Base-by-base conservation (phyloP, 2,113 vertebrate genomes). In the Pterocles orientalis region DNA sequence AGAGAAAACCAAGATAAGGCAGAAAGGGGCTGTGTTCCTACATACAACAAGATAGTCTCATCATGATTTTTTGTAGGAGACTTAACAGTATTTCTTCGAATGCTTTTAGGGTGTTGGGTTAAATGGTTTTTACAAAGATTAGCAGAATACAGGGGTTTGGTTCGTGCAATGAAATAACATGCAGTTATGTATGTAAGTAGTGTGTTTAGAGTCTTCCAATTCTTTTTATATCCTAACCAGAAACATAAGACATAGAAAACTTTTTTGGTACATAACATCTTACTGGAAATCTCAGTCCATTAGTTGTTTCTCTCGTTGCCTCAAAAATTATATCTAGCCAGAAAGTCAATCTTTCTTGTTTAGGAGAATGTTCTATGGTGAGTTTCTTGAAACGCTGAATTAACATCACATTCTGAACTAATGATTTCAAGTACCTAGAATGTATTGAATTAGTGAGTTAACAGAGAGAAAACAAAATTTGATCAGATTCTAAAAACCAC, bases 241-340 rank as follows among this genome's bases (percentile, higher is more conserved):
- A 95, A 97, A 94, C 62, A 73, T 34, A 84, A 94, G 65, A 93
- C 58, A 86, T 26, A 86, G 1, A 94, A 69, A 86, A 91, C 53
- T 88, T 83, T 50, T 83, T 88, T 82, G 75, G 78, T 39, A 70
- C 51, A 82, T 34, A 76, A 53, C 66, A 86, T 94, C 97, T 97
- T 99, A 99, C 99, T 53, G 99, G 99, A 98, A 99, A 99, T 86
- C 99, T 98, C 88, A 99, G 98, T 82, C 99, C 98, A 57, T 98
- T 98, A 71, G 98, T 98, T 90, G 98, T 98, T 86, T 98, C 95
- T 78, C 98, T 98, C 20, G 99, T 99, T 91, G 99, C 98, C 94
- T 99, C 99, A 53, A 99, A 99, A 65, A 99, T 99, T 90, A 99
- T 99, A 97, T 99, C 99, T 98, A 99, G 98, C 99, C 99, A 99